Conservation (phyloP, 2,888 invertebrate species). For the Parapristionchus giblindavisi region DNA sequence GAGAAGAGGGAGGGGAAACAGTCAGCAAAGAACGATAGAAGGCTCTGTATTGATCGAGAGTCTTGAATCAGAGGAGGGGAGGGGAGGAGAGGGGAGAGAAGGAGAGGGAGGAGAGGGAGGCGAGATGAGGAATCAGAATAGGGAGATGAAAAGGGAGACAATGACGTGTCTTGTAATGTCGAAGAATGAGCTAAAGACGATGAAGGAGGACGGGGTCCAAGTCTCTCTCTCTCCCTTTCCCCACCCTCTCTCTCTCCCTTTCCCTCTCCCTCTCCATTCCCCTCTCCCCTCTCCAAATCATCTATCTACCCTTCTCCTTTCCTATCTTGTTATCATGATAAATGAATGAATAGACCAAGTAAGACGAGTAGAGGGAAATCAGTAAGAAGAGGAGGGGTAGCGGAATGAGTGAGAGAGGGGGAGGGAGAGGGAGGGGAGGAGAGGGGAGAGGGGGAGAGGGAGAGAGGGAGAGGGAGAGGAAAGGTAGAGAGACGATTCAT, state of each 20-base stretch:
- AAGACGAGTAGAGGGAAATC: not conserved
- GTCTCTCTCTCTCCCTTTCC: constrained; percentile 27
- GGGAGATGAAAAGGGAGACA: not conserved
- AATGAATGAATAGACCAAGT: constrained; percentile 7
- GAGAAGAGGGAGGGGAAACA: too few relatives aligned
- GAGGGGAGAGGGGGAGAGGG: not conserved
- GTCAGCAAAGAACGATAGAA: too few relatives aligned
- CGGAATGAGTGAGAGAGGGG: too few relatives aligned
- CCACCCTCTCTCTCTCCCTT: constrained; percentile 3
- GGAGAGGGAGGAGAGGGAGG: not conserved
- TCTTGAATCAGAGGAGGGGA: too few relatives aligned
- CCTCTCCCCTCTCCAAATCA: constrained; percentile 14
- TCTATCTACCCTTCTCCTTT: not conserved
- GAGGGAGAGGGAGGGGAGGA: not conserved
- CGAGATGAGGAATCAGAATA: not conserved
- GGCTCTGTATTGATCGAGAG: too few relatives aligned
- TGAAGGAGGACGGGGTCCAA: too few relatives aligned
- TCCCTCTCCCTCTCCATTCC: not conserved
- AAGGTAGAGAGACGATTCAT: constrained; percentile 14
- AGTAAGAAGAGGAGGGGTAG: not conserved
- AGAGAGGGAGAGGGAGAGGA: not conserved
- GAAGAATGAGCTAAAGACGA: too few relatives aligned
- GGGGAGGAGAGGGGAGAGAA: too few relatives aligned
- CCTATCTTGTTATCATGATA: not conserved
- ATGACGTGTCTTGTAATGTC: too few relatives aligned